phyloP scores from a whole-genome alignment of 2,888 invertebrate species.

The Cheilosia grossa region DNA sequence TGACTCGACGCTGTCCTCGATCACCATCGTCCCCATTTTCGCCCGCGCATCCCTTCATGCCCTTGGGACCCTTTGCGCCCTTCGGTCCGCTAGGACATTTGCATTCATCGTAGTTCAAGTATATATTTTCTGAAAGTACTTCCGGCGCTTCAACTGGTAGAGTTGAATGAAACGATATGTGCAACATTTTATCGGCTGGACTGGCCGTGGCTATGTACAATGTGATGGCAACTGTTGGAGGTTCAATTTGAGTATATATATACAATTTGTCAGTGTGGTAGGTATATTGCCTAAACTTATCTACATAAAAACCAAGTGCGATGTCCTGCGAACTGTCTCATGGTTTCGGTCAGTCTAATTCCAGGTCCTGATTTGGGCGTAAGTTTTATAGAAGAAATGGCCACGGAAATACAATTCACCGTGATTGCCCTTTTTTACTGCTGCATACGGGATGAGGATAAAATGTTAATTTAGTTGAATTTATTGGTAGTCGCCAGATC shows the following conservation, averaged over 20 bases:
- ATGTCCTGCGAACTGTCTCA: slow-evolving; percentile 40
- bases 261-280: background rate
- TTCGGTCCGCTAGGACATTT: slow-evolving; percentile 43
- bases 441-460: too few species aligned
- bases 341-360: slow-evolving; percentile 30
- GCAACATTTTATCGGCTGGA: slow-evolving; percentile 1
- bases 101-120: slow-evolving; percentile 27
- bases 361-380: background rate
- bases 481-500: background rate
- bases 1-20: slow-evolving; percentile 86
- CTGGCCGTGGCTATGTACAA: background rate
- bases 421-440: too few species aligned
- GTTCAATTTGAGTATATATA: slow-evolving; percentile 8
- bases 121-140: background rate
- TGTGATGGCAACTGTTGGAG: slow-evolving; percentile 12
- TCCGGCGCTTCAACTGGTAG: background rate
- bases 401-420: background rate
- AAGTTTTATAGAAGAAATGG: slow-evolving; percentile 40
- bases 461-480: background rate
- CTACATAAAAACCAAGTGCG: slow-evolving; percentile 31
- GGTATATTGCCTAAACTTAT: slow-evolving; percentile 1
- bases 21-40: slow-evolving; percentile 24
- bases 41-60: slow-evolving; percentile 24
- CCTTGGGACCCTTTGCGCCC: slow-evolving; percentile 18
- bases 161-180: background rate